Base-by-base conservation (phyloP, 1,140 invertebrate species). In the Ctenoplectra terminalis region DNA sequence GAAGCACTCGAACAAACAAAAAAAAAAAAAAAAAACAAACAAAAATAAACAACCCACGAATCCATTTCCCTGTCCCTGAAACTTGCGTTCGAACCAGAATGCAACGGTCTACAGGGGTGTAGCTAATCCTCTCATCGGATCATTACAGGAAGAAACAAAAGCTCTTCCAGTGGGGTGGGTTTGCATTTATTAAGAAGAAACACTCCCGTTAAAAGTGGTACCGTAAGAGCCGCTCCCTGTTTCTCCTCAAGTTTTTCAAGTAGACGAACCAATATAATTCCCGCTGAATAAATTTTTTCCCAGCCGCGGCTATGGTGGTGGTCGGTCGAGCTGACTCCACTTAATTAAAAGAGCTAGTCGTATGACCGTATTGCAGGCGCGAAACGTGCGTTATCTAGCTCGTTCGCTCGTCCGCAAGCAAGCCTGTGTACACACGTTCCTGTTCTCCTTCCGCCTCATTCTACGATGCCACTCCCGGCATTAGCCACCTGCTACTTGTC, bases 401-500 rank as follows among this genome's bases (percentile, higher is more conserved):
- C 84, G 86, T 90, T 90, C 88, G 83, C 81, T 74, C 78, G 67
- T 64, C 78, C 73, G 48, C 89, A 86, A 90, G 83, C 83, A 84
- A 75, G 85, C 31, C 78, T 88, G 87, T 88, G 86, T 89, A 87
- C 84, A 79, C 85, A 87, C 85, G 71, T 85, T 81, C 70, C 67
- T 52, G 15, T 56, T 50, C 58, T 64, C 63, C 31, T 60, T 50
- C 31, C 54, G 26, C 11, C 20, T 58, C 7, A 48, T 58, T 52
- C 43, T 56, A 66, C 54, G 40, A 52, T 8, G 46, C 40, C 82
- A 72, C 83, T 82, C 69, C 56, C 43, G 40, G 83, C 87, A 92
- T 92, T 92, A 90, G 84, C 87, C 90, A 91, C 87, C 90, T 90
- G 85, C 88, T 90, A 87, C 88, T 88, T 85, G 85, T 90, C 88